Percentiles rank a stretch among this genome's conserved stretches.
phyloP scores from a whole-genome alignment of 2,888 invertebrate genomes.

The Pecten maximus region DNA sequence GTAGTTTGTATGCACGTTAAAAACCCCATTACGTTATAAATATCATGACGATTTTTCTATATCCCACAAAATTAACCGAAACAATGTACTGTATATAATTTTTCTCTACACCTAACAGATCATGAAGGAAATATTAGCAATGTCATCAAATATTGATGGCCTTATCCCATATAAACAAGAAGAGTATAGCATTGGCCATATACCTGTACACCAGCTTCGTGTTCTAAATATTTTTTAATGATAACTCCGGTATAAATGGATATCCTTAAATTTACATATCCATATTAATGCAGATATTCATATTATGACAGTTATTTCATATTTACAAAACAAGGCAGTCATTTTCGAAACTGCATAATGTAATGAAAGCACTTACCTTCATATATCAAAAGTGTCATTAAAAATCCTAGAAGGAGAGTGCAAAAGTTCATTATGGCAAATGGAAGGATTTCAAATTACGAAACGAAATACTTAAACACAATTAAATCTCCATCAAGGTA shows the following conservation, averaged over 20 bases:
- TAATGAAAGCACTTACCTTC: not conserved
- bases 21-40: too few species aligned
- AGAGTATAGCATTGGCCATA: too few species aligned
- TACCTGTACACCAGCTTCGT: too few species aligned
- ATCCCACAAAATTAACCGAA: too few species aligned
- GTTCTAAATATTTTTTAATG: too few species aligned
- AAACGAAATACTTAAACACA: not conserved
- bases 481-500: conserved; percentile 30
- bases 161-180: too few species aligned
- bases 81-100: too few species aligned
- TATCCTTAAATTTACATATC: not conserved
- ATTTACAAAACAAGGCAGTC: not conserved
- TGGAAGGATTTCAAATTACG: not conserved
- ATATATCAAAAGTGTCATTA: not conserved
- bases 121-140: too few species aligned
- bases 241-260: not conserved
- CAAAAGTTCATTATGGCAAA: not conserved
- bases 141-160: too few species aligned
- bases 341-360: not conserved
- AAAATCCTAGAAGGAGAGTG: not conserved
- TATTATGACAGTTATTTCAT: not conserved
- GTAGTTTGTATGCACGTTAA: too few species aligned
- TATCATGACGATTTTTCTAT: too few species aligned
- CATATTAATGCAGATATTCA: not conserved
- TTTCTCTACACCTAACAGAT: too few species aligned